phyloP scores from a whole-genome alignment of 2,888 invertebrate species.

The Apodemia duryi region DNA sequence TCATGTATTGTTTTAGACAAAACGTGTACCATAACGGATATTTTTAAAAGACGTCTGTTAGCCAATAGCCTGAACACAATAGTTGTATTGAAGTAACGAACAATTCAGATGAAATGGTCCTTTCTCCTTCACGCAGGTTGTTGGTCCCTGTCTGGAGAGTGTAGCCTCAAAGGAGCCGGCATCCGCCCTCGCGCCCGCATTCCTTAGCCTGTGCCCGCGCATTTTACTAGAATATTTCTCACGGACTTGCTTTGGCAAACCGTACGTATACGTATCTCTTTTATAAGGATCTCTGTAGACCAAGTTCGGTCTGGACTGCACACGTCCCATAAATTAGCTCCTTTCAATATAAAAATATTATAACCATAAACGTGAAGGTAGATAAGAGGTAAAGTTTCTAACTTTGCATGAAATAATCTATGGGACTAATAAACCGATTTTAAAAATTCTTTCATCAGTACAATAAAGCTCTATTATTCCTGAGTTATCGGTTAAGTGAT shows the following conservation, averaged over 20 bases:
- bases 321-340: too few species aligned
- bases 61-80: constrained; percentile 27
- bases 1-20: neutral
- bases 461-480: too few species aligned
- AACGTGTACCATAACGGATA: neutral
- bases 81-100: constrained; percentile 48
- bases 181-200: constrained; percentile 71
- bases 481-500: too few species aligned
- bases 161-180: constrained; percentile 74
- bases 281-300: constrained; percentile 41
- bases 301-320: constrained; percentile 39
- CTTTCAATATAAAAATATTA: too few species aligned
- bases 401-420: too few species aligned
- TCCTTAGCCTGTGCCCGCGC: constrained; percentile 59
- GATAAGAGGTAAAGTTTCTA: too few species aligned
- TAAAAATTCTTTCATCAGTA: too few species aligned
- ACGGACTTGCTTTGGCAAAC: constrained; percentile 76
- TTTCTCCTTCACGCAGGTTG: constrained; percentile 63
- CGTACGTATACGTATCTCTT: constrained; percentile 44
- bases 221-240: constrained; percentile 75
- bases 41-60: neutral
- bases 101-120: constrained; percentile 48
- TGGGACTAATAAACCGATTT: too few species aligned
- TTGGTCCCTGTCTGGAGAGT: constrained; percentile 62
- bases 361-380: too few species aligned